Evolutionary conservation across 1,140 invertebrate species (phyloP), one percentile per base, ranked within the genome.

Genomic region (Drosophila bipectinata): DNA sequence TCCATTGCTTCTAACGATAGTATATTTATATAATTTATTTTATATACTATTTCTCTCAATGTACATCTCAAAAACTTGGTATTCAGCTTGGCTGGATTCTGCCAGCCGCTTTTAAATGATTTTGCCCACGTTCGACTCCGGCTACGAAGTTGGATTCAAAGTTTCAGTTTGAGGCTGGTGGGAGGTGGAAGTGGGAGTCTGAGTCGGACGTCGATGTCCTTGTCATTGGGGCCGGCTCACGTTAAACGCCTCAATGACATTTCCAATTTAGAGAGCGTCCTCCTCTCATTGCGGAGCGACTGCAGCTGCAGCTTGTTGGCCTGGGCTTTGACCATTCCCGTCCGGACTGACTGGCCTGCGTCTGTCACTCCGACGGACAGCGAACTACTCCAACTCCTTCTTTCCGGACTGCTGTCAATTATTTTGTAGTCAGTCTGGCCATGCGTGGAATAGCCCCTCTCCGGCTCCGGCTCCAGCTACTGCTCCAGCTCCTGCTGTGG

Each of bases 201-300:
- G 24, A 60, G 47, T 2, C 30, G 48, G 28, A 77, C 66, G 75
- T 82, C 64, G 63, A 64, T 83, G 78, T 73, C 74, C 61, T 73
- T 80, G 63, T 69, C 66, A 69, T 69, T 69, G 51, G 63, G 64
- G 54, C 66, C 69, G 10, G 75, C 64, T 69, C 83, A 79, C 72
- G 83, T 87, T 88, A 88, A 88, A 87, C 83, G 83, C 83, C 79
- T 83, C 83, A 88, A 88, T 88, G 84, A 88, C 83, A 89, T 88
- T 88, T 88, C 83, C 83, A 88, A 88, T 88, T 88, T 88, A 71
- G 79, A 83, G 79, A 75, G 73, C 48, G 57, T 39, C 73, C 52
- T 61, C 51, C 39, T 58, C 37, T 32, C 52, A 64, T 52, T 68
- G 39, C 52, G 52, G 34, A 51, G 53, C 66, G 56, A 63, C 56